Evolutionary conservation across 2,797 vertebrate genomes (phyloP), one percentile per base, ranked within the genome.

Genomic region (Anolis apletophallus): DNA sequence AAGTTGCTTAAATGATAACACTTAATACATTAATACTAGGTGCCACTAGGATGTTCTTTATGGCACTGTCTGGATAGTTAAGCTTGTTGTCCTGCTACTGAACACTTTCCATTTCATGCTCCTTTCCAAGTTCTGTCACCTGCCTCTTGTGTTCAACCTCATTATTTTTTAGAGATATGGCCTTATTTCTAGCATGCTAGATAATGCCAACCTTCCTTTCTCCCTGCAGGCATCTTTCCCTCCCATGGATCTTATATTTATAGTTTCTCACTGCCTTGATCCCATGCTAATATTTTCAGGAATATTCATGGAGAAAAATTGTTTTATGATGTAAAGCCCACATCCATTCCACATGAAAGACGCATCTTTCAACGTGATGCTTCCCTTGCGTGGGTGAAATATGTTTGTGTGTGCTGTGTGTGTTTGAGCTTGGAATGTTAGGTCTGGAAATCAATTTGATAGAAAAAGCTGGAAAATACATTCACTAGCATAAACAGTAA

Each of bases 21-120:
- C 78, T 88, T 78, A 88, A 88, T 88, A 54, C 80, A 88, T 54
- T 88, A 85, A 76, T 81, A 81, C 72, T 81, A 46, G 32, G 46
- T 54, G 40, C 78, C 61, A 50, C 64, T 72, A 67, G 78, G 67
- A 26, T 52, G 83, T 71, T 80, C 73, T 85, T 85, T 72, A 81
- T 5, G 21, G 61, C 46, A 5, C 79, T 59, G 46, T 72, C 73
- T 64, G 72, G 13, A 78, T 50, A 54, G 87, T 55, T 85, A 88
- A 81, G 80, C 87, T 88, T 69, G 64, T 88, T 85, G 78, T 71
- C 83, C 54, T 72, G 54, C 14, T 75, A 16, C 12, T 78, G 73
- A 85, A 76, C 52, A 64, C 40, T n/a, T 78, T 85, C 40, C 73
- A 78, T 64, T 81, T 81, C 29, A 64, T 3, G 3, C 36, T 85